Percentiles rank a stretch among this genome's conserved stretches.
phyloP scores from a whole-genome alignment of 2,797 vertebrate genomes.

The Poeciliopsis presidionis region DNA sequence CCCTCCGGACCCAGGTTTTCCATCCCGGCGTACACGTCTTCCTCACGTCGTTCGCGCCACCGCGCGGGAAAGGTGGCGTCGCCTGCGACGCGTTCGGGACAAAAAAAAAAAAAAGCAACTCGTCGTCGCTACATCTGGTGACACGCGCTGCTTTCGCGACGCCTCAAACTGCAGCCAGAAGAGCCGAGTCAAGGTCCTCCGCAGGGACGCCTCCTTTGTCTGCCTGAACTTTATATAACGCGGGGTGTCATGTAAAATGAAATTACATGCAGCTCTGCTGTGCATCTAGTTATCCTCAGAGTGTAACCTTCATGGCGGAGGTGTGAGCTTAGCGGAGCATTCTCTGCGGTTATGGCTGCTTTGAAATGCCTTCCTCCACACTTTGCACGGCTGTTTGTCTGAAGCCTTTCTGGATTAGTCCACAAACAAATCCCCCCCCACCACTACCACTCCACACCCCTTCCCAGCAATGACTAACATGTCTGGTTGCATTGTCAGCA shows the following conservation, averaged over 20 bases:
- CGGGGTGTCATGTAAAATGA: slow-evolving; percentile 57
- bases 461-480: slow-evolving; percentile 24
- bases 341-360: slow-evolving; percentile 32
- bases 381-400: slow-evolving; percentile 34
- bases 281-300: slow-evolving; percentile 44
- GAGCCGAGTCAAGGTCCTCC: slow-evolving; percentile 57
- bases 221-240: slow-evolving; percentile 61
- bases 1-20: neutral
- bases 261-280: slow-evolving; percentile 54
- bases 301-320: slow-evolving; percentile 56
- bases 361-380: slow-evolving; percentile 36
- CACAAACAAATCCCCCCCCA: slow-evolving; percentile 39
- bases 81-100: slow-evolving; percentile 6
- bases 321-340: slow-evolving; percentile 57
- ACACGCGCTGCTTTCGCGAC: slow-evolving; percentile 26
- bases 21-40: slow-evolving; percentile 24
- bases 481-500: slow-evolving; percentile 19
- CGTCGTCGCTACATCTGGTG: slow-evolving; percentile 24
- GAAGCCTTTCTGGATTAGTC: slow-evolving; percentile 53
- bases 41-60: slow-evolving; percentile 24
- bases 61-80: slow-evolving; percentile 25
- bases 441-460: no score
- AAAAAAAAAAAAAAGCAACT: slow-evolving; percentile 10
- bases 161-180: slow-evolving; percentile 33
- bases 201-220: slow-evolving; percentile 50